These are phyloP conservation scores for Gryllus longicercus DNA, from an alignment of 2,888 invertebrate genomes.

Conservation along the genomic window DNA sequence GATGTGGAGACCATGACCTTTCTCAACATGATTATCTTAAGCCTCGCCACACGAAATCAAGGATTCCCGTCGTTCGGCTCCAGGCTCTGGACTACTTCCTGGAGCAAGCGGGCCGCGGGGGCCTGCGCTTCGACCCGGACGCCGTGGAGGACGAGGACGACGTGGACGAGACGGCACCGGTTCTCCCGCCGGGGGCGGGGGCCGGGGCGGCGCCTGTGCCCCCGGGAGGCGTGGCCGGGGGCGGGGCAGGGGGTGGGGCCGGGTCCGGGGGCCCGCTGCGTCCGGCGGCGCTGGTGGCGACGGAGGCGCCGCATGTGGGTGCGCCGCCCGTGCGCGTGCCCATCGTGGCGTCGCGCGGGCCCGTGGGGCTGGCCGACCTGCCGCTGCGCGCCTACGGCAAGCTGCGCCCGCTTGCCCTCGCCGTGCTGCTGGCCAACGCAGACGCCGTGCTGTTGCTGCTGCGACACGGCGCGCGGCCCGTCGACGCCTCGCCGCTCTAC, in stretches of 20 bases:
- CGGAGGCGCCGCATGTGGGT: background rate
- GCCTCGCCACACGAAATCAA: too few species aligned
- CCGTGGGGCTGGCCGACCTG: constrained; percentile 67
- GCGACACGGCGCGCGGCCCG: constrained; percentile 59
- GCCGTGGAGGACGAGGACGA: background rate
- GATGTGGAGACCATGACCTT: too few species aligned
- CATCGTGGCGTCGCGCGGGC: background rate
- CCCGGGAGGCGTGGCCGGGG: constrained; percentile 43
- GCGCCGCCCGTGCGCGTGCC: background rate
- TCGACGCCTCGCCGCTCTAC: background rate
- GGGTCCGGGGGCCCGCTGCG: background rate
- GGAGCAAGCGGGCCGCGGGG: background rate
- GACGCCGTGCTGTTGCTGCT: constrained; percentile 72
- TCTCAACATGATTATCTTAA: too few species aligned
- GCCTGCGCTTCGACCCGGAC: background rate
- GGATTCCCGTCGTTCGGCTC: too few species aligned
- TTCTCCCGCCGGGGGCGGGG: background rate
- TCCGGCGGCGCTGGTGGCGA: background rate
- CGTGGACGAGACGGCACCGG: background rate
- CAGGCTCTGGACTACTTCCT: background rate
- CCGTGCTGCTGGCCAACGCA: constrained; percentile 68
- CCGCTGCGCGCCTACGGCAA: constrained; percentile 78
- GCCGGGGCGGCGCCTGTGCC: background rate
- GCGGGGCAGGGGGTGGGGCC: constrained; percentile 42
- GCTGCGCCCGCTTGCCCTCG: constrained; percentile 68